Evolutionary conservation across 30 jellyfish, hydroid and myxozoan genomes (phyloP), one percentile per base, ranked within the genome.

Genomic region (Turritopsis rubra): DNA sequence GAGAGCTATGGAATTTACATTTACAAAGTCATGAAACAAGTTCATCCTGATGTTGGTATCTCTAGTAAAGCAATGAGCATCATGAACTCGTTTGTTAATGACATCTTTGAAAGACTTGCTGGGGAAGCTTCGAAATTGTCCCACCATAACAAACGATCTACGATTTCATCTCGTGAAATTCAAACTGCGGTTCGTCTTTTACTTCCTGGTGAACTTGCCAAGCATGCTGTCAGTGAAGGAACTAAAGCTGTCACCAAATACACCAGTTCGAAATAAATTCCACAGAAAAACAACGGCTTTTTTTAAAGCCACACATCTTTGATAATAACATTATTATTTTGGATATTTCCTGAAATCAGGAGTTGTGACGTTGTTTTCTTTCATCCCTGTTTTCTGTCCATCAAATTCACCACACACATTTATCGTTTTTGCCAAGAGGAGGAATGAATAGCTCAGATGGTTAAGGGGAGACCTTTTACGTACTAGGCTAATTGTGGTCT

Each of bases 1-100:
- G 96, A 92, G 75, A 88, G 96, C 66, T 92, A 92, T 65, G 87
- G 91, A 23, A 92, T 92, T 21, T 92, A 92, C 85, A 92, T 92
- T 60, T 92, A 92, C 93, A 92, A 87, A 80, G 98, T 92, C 72
- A 60, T 92, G 90, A 92, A 92, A 83, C 98, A 92, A 85, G 98
- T 92, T 28, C 98, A 92, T 71, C 98, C 98, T 18, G 96, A 92
- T 76, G 94, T 91, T 26, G 98, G 98, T 8, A 88, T 92, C 26
- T 92, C 96, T 1, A 87, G 96, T 75, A 92, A 90, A 71, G 98
- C 99, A 18, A 95, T 95, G 99, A 84, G 96, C 83, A 95, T 95
- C 78, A 89, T 89, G 97, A 89, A 95, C 92, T 89, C 96, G 29
- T 95, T 95, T 73, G 97, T 90, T 26, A 95, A 87, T 72, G 98